Conservation (phyloP, 1,140 invertebrate species). For the Bombus balteatus region DNA sequence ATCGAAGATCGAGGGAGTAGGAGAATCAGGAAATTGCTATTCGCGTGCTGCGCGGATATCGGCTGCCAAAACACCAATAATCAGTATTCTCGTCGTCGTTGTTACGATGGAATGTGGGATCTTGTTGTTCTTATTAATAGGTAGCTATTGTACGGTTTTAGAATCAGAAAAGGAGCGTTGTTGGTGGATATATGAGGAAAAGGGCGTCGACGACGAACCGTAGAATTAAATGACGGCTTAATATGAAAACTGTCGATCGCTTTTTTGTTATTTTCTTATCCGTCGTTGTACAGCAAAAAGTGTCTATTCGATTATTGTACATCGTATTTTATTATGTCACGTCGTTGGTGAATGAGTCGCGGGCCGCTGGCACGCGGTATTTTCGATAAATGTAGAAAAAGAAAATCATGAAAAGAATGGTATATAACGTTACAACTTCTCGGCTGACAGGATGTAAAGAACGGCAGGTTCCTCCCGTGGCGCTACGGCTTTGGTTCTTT, state of each 20-base stretch:
- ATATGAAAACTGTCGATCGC: slow-evolving; percentile 53
- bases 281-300: slow-evolving; percentile 72
- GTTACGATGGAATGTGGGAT: slow-evolving; percentile 5
- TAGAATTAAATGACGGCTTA: slow-evolving; percentile 57
- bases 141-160: slow-evolving; percentile 27
- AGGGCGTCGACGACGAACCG: slow-evolving; percentile 28
- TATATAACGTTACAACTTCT: neutral
- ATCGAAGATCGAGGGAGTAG: slow-evolving; percentile 4
- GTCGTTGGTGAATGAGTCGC: slow-evolving; percentile 66
- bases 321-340: slow-evolving; percentile 78
- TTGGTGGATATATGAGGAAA: neutral
- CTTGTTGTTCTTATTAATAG: slow-evolving; percentile 48
- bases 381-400: neutral
- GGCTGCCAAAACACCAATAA: slow-evolving; percentile 68
- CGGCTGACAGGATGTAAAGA: slow-evolving; percentile 3
- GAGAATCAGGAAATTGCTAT: slow-evolving; percentile 36
- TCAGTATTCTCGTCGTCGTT: slow-evolving; percentile 57
- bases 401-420: neutral
- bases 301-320: slow-evolving; percentile 72
- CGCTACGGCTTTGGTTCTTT: slow-evolving; percentile 43
- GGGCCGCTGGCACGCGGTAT: neutral
- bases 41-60: slow-evolving; percentile 56
- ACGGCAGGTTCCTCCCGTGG: slow-evolving; percentile 42
- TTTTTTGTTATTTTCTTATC: slow-evolving; percentile 74
- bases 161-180: neutral